Base-by-base conservation (phyloP, 2,888 invertebrate genomes). In the Psylliodes chrysocephalus region DNA sequence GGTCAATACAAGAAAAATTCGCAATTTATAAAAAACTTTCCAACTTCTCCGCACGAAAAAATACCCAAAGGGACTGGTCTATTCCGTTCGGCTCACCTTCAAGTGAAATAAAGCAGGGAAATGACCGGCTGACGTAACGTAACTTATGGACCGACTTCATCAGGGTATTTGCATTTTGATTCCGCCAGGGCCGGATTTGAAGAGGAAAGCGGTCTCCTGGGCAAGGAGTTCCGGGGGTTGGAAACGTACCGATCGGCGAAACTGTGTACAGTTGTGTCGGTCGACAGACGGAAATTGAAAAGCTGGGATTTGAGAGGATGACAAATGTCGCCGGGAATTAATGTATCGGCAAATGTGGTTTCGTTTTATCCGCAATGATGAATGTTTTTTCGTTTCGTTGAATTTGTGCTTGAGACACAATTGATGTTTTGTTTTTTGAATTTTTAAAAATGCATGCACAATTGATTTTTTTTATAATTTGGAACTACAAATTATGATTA, bases 201-300 rank as follows among this genome's bases (percentile, higher is more conserved):
- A 14, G 42, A 18, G 10, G 10, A 42, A 42, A 42, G 42, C 10
- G 18, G 17, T 42, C 42, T 14, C 18, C 12, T 10, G 42, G 42
- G 42, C 5, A 42, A 18, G 42, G 18, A 5, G 6, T 42, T 35
- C 10, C 12, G 35, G 14, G 12, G 2, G 14, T 10, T 35, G 6
- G 14, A 35, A 35, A 35, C 35, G 35, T 35, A 42, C n/a, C 18
- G 42, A 5, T 38, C 5, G n/a, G 38, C 14, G 15, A 14, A 14
- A 2, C 1, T 42, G 7, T 10, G 18, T 14, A 4, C 3, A 2
- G 4, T 8, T n/a, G 5, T 7, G 38, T 38, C 18, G 1, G 28
- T 42, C 14, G 22, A 28, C 19, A 4, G 30, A 42, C 52, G 60
- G 38, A 47, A 49, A 49, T 57, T 47, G 57, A 54, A 54, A 54